Evolutionary conservation across 2,113 vertebrate genomes (phyloP), one percentile per base, ranked within the genome.

Genomic region (Orcinus orca): DNA sequence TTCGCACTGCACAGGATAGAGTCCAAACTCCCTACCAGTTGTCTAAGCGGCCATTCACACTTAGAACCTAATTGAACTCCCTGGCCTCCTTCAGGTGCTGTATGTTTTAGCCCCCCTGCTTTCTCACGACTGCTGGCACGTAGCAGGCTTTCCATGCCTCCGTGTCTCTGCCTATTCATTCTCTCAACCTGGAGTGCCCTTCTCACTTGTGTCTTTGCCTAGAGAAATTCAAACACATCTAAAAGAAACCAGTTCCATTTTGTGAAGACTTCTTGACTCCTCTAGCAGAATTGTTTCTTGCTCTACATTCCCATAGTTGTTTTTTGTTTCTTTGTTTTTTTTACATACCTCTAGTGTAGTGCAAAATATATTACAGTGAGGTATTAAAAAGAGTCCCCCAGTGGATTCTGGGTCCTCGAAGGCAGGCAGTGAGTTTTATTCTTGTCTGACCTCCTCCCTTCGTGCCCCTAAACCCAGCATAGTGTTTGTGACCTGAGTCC

Each of bases 121-220:
- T 55, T 65, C 44, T 65, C 62, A 5, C 0, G 5, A 0, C 50
- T 1, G 1, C 14, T 44, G 73, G 58, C 26, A 29, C 0, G 0
- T 5, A 15, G 50, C 14, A 0, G 44, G 36, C 1, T 50, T 55
- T 70, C 50, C 36, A 12, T 26, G 29, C 15, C 25, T 62, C 6
- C 1, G 0, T 33, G 4, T 44, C 20, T 63, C 55, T 87, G 44
- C 21, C 55, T 11, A 0, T 8, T 50, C 36, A 20, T 41, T 53
- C 76, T 81, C 25, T 80, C 36, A 12, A 3, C 38, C 38, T 62
- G n/a, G 21, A 20, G 31, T 44, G 4, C 8, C 29, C 41, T 83
- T 21, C 58, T 83, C 8, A 29, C 8, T 44, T 17, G 26, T 33
- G 29, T 47, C 36, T 86, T 62, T 70, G 31, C 63, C 33, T 21